Conservation (phyloP, 2,797 vertebrate species). For the Hypotaenidia okinawae region DNA sequence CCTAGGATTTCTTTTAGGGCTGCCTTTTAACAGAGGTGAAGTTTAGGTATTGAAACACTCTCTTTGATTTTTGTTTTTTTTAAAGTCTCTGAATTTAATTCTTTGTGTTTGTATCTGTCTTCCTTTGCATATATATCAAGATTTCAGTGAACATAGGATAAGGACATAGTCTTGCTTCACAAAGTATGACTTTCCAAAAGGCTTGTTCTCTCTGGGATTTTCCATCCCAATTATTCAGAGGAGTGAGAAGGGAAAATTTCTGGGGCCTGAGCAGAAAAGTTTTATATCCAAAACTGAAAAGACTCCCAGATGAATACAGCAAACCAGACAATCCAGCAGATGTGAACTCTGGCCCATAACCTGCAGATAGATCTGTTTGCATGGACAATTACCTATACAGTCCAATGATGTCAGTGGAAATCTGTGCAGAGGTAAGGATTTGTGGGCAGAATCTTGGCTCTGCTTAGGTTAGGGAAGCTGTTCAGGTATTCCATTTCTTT, state of each 20-base stretch:
- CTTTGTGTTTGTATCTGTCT: neutral
- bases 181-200: neutral
- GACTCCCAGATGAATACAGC: neutral
- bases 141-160: neutral
- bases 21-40: neutral
- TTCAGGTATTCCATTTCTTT: neutral
- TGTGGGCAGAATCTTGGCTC: neutral
- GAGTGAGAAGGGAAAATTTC: conserved; percentile 12
- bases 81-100: neutral
- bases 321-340: conserved; percentile 37
- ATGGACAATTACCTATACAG: neutral
- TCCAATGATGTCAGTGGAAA: conserved; percentile 32
- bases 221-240: neutral
- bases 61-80: neutral
- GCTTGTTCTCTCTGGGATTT: neutral
- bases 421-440: neutral
- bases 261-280: neutral
- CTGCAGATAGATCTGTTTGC: conserved; percentile 19
- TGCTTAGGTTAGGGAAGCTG: neutral
- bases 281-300: neutral
- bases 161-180: neutral
- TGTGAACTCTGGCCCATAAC: neutral
- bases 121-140: neutral
- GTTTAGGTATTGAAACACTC: neutral
- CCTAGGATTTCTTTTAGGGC: neutral